These are phyloP conservation scores for Thomomys bottae DNA, from an alignment of 2,113 vertebrate species.

Conservation along the genomic window DNA sequence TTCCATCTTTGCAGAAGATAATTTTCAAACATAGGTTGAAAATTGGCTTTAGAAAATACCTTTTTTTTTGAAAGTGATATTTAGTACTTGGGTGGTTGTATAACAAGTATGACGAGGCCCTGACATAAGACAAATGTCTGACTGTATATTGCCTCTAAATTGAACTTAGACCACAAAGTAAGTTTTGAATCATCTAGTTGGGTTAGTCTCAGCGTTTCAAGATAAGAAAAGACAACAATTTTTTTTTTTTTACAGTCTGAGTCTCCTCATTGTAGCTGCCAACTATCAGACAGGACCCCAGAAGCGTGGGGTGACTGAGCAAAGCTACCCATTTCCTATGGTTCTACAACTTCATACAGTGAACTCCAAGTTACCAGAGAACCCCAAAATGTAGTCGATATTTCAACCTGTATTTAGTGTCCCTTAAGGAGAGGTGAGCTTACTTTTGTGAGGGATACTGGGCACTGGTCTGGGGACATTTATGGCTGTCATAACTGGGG, in stretches of 20 bases:
- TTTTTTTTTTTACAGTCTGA: background rate
- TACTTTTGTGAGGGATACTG: background rate
- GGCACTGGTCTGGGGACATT: background rate
- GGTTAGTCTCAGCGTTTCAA: conserved; percentile 38
- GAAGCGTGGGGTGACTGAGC: background rate
- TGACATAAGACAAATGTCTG: conserved; percentile 61
- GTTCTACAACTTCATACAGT: background rate
- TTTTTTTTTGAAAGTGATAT: conserved; percentile 41
- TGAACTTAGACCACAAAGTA: conserved; percentile 52
- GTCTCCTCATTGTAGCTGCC: background rate
- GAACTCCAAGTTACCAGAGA: background rate
- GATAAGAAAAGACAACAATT: conserved; percentile 41
- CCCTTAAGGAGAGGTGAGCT: background rate
- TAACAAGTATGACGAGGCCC: conserved; percentile 49
- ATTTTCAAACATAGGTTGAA: conserved; percentile 84
- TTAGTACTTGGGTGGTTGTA: conserved; percentile 51
- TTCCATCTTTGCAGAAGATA: conserved; percentile 84
- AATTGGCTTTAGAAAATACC: conserved; percentile 74
- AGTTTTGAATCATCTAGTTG: conserved; percentile 19
- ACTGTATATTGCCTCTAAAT: conserved; percentile 40
- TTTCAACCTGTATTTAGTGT: background rate
- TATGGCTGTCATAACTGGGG: background rate
- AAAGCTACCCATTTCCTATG: background rate
- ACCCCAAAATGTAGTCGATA: fast-evolving
- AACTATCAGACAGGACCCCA: background rate